A percentile compares a stretch with the other conserved stretches of the same genome.
phyloP scores from a whole-genome alignment of 2,797 vertebrate species.

The Nasua narica region DNA sequence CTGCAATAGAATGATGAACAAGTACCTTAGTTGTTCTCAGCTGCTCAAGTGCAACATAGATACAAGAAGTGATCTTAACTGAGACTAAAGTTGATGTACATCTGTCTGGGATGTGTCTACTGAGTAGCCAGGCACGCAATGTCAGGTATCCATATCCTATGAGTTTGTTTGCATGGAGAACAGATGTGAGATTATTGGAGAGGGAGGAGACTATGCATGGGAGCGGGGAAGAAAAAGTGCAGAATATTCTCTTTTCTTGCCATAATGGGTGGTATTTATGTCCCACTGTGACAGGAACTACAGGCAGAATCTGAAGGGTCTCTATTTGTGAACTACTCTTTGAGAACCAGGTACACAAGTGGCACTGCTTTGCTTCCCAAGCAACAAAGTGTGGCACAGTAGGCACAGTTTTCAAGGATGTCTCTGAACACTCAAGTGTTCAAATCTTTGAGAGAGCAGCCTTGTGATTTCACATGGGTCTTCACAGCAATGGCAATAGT shows the following conservation, averaged over 20 bases:
- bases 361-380: background rate
- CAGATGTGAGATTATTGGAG: background rate
- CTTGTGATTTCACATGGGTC: background rate
- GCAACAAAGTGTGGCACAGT: background rate
- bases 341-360: background rate
- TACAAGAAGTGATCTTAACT: background rate
- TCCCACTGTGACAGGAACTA: background rate
- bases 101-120: background rate
- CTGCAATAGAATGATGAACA: background rate
- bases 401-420: background rate
- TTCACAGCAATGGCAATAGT: background rate
- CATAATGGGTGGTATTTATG: background rate
- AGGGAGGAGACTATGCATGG: background rate
- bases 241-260: background rate
- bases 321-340: background rate
- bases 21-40: background rate
- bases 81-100: background rate
- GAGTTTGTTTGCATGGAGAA: background rate
- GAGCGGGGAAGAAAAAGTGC: accelerated
- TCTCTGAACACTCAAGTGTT: background rate
- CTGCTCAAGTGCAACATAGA: background rate
- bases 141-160: too few species aligned
- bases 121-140: background rate
- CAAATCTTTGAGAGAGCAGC: background rate
- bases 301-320: background rate